phyloP scores from a whole-genome alignment of 1,140 invertebrate genomes.

The Pollicipes pollicipes region DNA sequence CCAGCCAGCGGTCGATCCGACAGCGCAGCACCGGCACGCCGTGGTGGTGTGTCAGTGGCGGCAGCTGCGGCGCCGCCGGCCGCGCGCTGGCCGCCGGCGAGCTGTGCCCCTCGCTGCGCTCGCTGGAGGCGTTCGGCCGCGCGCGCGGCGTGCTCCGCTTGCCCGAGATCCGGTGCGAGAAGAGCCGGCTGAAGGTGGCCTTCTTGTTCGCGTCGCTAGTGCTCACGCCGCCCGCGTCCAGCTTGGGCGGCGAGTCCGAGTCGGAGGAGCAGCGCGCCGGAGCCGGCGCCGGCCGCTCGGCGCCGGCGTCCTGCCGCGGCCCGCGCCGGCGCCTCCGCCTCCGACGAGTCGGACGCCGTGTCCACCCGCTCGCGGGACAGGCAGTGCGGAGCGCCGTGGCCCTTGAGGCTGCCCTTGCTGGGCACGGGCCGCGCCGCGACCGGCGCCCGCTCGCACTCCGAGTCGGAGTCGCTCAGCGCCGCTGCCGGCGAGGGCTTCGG shows the following conservation, averaged over 20 bases:
- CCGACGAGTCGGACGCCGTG: too few species aligned
- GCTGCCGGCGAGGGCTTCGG: background rate
- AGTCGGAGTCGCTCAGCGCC: background rate
- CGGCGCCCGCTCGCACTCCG: background rate
- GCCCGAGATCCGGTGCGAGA: background rate
- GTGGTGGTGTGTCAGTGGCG: background rate
- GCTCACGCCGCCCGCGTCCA: background rate
- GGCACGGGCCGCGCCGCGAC: too few species aligned
- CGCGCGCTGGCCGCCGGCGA: background rate
- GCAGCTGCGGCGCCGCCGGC: background rate
- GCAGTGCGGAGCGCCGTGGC: too few species aligned
- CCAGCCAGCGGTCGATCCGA: background rate
- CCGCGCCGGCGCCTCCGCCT: too few species aligned
- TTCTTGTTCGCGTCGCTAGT: constrained; percentile 1
- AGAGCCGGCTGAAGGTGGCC: background rate
- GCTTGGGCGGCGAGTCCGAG: constrained; percentile 1
- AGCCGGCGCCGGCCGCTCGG: background rate
- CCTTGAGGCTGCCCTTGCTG: background rate
- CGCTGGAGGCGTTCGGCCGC: background rate
- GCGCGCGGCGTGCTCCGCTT: background rate
- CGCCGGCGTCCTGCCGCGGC: too few species aligned
- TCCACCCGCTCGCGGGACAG: too few species aligned
- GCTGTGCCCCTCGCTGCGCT: background rate
- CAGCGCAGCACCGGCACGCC: background rate
- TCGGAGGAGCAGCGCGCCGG: background rate